Conservation (phyloP, 2,797 vertebrate species). For the Halcyon badia region DNA sequence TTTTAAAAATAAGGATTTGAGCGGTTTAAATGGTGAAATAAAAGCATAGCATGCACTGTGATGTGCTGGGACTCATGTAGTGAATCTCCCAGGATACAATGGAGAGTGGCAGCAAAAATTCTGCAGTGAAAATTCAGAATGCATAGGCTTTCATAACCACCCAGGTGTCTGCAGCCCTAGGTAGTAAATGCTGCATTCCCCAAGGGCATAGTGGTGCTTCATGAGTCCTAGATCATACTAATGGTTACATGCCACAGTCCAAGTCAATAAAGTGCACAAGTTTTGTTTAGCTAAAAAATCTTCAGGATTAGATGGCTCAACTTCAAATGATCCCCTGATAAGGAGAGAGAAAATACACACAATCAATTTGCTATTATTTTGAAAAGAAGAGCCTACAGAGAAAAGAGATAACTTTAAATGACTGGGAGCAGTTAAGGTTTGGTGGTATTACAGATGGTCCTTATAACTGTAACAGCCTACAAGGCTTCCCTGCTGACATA, state of each 20-base stretch:
- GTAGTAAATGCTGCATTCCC: neutral
- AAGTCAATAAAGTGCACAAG: conserved; percentile 15
- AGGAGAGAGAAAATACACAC: conserved; percentile 14
- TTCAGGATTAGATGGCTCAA: conserved; percentile 40
- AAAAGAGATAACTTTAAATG: neutral
- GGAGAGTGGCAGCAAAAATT: neutral
- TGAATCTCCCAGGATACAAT: neutral
- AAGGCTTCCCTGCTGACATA: neutral
- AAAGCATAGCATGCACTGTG: accelerated
- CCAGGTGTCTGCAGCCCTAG: neutral
- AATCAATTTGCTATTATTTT: neutral
- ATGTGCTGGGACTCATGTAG: accelerated
- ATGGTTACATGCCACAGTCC: neutral
- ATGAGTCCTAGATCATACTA: neutral
- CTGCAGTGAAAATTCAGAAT: neutral
- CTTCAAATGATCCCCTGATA: conserved; percentile 39
- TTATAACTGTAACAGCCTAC: neutral
- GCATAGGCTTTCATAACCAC: accelerated
- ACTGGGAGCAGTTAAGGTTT: neutral
- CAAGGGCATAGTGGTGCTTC: neutral
- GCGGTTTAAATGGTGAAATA: neutral
- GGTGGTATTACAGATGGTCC: neutral
- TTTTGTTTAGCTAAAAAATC: conserved; percentile 45
- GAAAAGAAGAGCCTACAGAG: neutral
- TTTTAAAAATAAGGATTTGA: neutral